phyloP scores from a whole-genome alignment of 1,140 invertebrate species.

The Neotoxoptera formosana region DNA sequence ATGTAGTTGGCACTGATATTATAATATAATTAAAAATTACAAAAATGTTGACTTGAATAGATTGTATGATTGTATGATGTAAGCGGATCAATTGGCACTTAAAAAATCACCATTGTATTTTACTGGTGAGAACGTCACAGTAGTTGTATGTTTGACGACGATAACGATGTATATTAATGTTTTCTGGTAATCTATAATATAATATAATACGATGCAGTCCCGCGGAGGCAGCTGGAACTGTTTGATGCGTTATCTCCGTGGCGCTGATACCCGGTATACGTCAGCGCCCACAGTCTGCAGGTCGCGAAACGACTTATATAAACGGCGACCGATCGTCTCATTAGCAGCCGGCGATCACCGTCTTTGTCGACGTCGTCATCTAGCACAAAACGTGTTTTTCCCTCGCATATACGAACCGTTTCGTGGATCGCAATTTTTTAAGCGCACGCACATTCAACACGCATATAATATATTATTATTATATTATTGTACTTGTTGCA shows the following conservation, averaged over 20 bases:
- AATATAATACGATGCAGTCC: neutral
- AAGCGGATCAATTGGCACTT: neutral
- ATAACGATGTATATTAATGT: neutral
- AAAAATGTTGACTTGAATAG: neutral
- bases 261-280: neutral
- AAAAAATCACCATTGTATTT: neutral
- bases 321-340: neutral
- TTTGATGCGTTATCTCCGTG: neutral
- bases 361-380: neutral
- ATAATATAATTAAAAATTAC: no score
- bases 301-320: neutral
- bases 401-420: neutral
- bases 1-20: no score
- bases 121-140: neutral
- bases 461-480: neutral
- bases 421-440: neutral
- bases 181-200: neutral
- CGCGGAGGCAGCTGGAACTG: neutral
- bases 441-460: neutral
- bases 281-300: neutral
- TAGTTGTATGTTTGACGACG: neutral
- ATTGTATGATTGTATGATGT: no score
- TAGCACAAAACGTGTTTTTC: constrained; percentile 2
- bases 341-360: neutral
- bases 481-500: neutral